Evolutionary conservation across 1,140 invertebrate genomes (phyloP).

Genomic region (Cotesia glomerata): DNA sequence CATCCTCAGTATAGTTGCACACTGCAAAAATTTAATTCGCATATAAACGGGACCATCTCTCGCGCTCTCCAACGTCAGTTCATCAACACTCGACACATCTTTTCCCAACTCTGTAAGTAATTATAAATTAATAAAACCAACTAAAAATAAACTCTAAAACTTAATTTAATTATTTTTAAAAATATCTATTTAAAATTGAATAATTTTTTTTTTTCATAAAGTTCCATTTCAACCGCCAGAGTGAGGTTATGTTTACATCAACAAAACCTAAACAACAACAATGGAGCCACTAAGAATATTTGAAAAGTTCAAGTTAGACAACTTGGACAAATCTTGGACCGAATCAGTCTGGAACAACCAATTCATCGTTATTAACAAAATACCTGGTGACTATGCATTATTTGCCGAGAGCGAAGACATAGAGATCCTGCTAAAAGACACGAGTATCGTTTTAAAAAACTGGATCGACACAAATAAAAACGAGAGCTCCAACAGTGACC

Average conservation of each 20-base stretch:
- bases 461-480: constrained; percentile 46
- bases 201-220: too few relatives aligned
- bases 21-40: constrained; percentile 64
- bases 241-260: constrained; percentile 48
- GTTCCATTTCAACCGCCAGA: background rate
- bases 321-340: constrained; percentile 60
- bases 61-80: constrained; percentile 40
- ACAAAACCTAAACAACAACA: constrained; percentile 21
- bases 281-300: constrained; percentile 55
- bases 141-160: constrained; percentile 14
- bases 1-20: constrained; percentile 56
- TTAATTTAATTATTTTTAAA: constrained; percentile 23
- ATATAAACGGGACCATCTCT: constrained; percentile 46
- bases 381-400: constrained; percentile 58
- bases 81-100: constrained; percentile 41
- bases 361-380: constrained; percentile 59
- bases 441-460: constrained; percentile 39
- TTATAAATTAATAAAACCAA: background rate
- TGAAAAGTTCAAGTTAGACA: constrained; percentile 52
- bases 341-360: constrained; percentile 61
- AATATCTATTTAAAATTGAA: background rate
- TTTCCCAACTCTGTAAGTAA: constrained; percentile 49
- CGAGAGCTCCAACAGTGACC: constrained; percentile 25
- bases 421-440: constrained; percentile 47
- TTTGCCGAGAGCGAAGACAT: constrained; percentile 56